These are phyloP conservation scores for Siniperca knerii DNA, from an alignment of 2,113 vertebrate species.

Conservation along the genomic window DNA sequence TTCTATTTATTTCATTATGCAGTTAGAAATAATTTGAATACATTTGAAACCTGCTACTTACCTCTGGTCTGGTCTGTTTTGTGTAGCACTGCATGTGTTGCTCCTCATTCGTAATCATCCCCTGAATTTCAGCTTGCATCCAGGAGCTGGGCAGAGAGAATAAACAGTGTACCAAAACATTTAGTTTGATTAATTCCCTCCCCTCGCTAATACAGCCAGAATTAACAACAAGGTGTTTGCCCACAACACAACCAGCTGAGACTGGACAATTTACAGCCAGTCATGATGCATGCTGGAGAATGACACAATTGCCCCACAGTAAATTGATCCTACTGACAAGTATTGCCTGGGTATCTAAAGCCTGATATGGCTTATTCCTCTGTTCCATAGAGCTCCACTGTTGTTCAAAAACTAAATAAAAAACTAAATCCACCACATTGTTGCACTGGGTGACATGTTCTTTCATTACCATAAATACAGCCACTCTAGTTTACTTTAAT, in stretches of 20 bases:
- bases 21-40: too few relatives aligned
- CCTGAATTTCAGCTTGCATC: background rate
- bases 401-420: background rate
- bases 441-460: background rate
- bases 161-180: background rate
- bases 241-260: background rate
- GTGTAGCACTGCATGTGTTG: background rate
- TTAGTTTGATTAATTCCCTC: constrained; percentile 4
- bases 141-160: background rate
- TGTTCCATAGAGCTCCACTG: background rate
- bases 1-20: background rate
- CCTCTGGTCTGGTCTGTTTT: background rate
- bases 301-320: too few relatives aligned
- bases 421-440: background rate
- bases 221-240: background rate
- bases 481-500: background rate
- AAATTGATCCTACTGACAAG: background rate
- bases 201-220: background rate
- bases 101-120: background rate
- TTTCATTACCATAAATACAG: background rate
- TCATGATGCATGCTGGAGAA: background rate
- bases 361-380: background rate
- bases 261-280: background rate
- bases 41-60: background rate
- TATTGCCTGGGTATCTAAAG: background rate